Conservation (phyloP, 2,113 vertebrate species). For the Riparia riparia region DNA sequence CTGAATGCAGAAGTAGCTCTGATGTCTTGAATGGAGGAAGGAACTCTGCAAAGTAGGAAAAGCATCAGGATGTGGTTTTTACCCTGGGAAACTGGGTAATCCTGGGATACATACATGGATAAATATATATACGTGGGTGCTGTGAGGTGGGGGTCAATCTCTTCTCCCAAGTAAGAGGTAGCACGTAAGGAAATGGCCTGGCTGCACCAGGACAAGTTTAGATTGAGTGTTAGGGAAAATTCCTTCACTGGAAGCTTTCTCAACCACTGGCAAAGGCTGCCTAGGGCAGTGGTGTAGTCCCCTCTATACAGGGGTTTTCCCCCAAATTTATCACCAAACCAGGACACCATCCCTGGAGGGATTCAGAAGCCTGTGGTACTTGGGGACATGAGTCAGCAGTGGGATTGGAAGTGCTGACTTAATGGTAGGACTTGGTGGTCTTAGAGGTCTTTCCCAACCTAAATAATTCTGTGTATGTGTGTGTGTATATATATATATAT, state of each 20-base stretch:
- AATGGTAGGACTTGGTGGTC: neutral
- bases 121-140: neutral
- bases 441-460: neutral
- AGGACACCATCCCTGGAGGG: neutral
- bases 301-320: too few relatives aligned
- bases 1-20: constrained; percentile 54
- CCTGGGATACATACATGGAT: neutral
- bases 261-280: neutral
- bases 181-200: neutral
- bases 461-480: neutral
- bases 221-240: neutral
- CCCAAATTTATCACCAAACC: too few relatives aligned
- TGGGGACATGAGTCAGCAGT: neutral
- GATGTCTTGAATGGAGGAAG: neutral
- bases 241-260: neutral
- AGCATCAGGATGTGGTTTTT: neutral
- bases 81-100: neutral
- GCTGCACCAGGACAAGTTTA: neutral
- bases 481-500: neutral
- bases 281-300: neutral
- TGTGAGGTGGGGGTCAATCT: neutral
- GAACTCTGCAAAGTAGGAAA: neutral
- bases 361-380: neutral
- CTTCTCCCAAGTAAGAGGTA: neutral
- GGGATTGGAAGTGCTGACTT: neutral